Percentiles rank a stretch among this genome's conserved stretches.
phyloP scores from a whole-genome alignment of 1,140 invertebrate genomes.

The Drosophila yakuba region DNA sequence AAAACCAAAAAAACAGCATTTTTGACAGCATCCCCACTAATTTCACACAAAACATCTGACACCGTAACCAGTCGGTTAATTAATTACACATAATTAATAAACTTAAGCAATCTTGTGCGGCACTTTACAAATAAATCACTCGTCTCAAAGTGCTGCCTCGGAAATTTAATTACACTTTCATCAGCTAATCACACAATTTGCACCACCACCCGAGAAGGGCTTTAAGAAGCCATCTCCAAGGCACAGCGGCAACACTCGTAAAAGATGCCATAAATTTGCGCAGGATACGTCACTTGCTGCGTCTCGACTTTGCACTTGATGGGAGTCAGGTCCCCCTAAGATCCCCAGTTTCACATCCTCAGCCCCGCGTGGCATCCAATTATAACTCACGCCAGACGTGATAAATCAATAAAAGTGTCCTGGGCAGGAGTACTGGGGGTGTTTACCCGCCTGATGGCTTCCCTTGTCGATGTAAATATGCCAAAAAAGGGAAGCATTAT shows the following conservation, averaged over 20 bases:
- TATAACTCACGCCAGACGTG: constrained; percentile 64
- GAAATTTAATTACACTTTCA: constrained; percentile 66
- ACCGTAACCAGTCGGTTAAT: constrained; percentile 26
- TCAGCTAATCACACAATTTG: constrained; percentile 62
- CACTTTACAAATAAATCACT: constrained; percentile 61
- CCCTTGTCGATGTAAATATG: constrained; percentile 56
- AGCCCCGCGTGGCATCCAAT: constrained; percentile 48
- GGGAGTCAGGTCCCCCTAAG: constrained; percentile 8
- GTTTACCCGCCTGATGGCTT: constrained; percentile 56
- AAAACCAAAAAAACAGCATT: too few species aligned
- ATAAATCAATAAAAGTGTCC: constrained; percentile 77
- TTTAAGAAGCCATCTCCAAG: constrained; percentile 31
- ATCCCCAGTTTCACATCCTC: neutral
- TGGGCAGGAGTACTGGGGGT: constrained; percentile 39
- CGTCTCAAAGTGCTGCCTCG: constrained; percentile 35
- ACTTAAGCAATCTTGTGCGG: constrained; percentile 51
- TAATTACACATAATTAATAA: constrained; percentile 73
- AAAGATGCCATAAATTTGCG: constrained; percentile 52
- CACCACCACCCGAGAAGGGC: constrained; percentile 25
- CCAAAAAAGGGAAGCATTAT: constrained; percentile 55
- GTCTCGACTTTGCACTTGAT: constrained; percentile 48
- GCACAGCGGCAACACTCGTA: constrained; percentile 34
- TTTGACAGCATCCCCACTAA: neutral
- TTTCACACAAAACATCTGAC: neutral
- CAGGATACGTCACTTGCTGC: constrained; percentile 41